phyloP scores from a whole-genome alignment of 2,888 invertebrate species.

The Sphaerophoria taeniata region DNA sequence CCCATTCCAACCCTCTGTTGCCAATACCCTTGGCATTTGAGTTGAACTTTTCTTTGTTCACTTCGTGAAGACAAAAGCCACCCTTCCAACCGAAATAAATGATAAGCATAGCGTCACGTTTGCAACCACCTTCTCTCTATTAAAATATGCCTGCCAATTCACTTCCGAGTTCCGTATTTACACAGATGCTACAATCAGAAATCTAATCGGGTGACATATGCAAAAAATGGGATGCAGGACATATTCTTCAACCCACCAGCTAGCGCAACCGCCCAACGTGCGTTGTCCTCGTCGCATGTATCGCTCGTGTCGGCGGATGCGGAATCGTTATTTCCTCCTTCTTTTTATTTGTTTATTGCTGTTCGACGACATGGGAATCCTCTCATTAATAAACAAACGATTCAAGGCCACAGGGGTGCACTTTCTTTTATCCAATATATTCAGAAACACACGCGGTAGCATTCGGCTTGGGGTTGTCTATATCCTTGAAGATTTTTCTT shows the following conservation, averaged over 20 bases:
- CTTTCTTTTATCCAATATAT: constrained; percentile 43
- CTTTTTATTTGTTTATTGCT: constrained; percentile 62
- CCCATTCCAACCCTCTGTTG: too few species aligned
- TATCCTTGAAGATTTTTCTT: background rate
- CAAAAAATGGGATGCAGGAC: constrained; percentile 72
- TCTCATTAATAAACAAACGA: constrained; percentile 70
- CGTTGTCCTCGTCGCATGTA: constrained; percentile 11
- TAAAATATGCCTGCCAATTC: constrained; percentile 47
- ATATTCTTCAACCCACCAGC: constrained; percentile 22
- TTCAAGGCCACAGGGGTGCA: constrained; percentile 74
- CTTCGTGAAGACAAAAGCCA: constrained; percentile 28
- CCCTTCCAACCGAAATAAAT: too few species aligned
- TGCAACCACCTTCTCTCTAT: constrained; percentile 44
- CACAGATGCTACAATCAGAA: constrained; percentile 73
- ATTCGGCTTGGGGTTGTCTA: constrained; percentile 61
- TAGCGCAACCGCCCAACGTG: too few species aligned
- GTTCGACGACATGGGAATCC: constrained; percentile 63
- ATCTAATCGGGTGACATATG: constrained; percentile 73
- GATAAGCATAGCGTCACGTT: constrained; percentile 32
- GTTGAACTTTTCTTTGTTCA: constrained; percentile 31
- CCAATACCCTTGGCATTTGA: constrained; percentile 20
- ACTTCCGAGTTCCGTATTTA: constrained; percentile 74
- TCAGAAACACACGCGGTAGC: constrained; percentile 28
- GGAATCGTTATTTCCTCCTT: constrained; percentile 8
- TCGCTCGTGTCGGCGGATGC: constrained; percentile 9